Base-by-base conservation (phyloP, 2,113 vertebrate genomes). In the Capricornis sumatraensis region DNA sequence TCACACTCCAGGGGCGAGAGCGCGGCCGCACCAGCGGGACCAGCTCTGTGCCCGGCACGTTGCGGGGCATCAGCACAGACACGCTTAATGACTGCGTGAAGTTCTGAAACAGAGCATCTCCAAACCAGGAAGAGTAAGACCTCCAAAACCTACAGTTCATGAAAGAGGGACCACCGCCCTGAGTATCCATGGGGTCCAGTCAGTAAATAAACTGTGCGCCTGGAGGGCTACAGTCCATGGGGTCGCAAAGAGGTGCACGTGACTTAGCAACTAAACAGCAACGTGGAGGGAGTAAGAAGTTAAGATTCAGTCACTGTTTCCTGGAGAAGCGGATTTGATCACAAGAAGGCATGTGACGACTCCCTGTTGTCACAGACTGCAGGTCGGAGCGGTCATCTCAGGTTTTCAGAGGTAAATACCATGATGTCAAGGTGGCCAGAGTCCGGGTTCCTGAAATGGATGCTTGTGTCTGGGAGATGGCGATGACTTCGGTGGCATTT, bases 1-100 rank as follows among this genome's bases (percentile, higher is more conserved):
- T 8, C 14, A 17, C 1, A 0, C 25, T 47, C 60, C 2, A 0
- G 13, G 9, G 45, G 10, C 19, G 7, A 23, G 13, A 7, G 6
- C 3, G 0, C 0, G 6, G 1, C 28, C 30, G 6, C 36, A 23
- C 23, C 53, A 2, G 11, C 21, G 9, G 30, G 27, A 25, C 47
- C 47, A 10, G 7, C 1, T 2, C 3, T 2, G 4, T 28, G 33
- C 45, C 45, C 16, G 19, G 43, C 23, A 19, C 11, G 3, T 0
- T 3, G 53, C 8, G 47, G 67, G 47, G 40, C 33, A 3, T 4
- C 21, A 6, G 52, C n/a, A 55, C 21, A 36, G 52, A 15, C 1
- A 9, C 1, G 3, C 21, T 15, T 33, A 36, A 7, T 40, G 5
- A 45, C 55, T 5, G 43, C n/a, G 10, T 21, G 16, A 74, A 40